These are phyloP conservation scores for Abscondita cerata DNA, from an alignment of 2,888 invertebrate genomes.

Conservation along the genomic window DNA sequence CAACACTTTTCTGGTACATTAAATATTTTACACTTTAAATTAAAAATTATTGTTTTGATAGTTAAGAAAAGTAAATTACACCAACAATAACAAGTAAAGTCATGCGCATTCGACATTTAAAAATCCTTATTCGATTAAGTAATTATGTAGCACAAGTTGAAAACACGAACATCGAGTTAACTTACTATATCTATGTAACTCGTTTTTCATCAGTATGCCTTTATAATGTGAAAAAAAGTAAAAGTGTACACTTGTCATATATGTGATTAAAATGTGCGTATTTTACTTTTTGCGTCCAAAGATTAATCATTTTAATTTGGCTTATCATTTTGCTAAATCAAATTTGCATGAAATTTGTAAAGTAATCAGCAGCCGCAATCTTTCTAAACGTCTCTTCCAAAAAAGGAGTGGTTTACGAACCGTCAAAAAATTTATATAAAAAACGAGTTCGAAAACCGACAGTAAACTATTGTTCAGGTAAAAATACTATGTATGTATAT, in stretches of 20 bases:
- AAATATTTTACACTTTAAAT: too few species aligned
- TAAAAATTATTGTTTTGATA: too few species aligned
- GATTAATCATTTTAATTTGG: slow-evolving; percentile 5
- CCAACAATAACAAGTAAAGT: too few species aligned
- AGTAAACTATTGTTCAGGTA: background rate
- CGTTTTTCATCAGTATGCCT: background rate
- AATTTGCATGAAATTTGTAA: slow-evolving; percentile 12
- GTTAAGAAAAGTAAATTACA: too few species aligned
- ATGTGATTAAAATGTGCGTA: background rate
- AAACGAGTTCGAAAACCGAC: background rate
- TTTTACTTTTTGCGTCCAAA: slow-evolving; percentile 1
- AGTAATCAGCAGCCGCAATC: slow-evolving; percentile 3
- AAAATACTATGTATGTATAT: background rate
- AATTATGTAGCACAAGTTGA: background rate
- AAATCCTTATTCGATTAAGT: background rate
- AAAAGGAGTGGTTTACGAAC: background rate
- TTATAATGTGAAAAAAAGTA: background rate
- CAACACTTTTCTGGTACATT: too few species aligned
- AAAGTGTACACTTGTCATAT: background rate
- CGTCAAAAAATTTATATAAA: too few species aligned
- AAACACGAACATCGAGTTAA: background rate
- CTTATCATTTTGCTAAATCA: slow-evolving; percentile 2
- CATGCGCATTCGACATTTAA: too few species aligned
- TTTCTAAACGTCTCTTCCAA: slow-evolving; percentile 1
- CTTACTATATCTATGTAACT: background rate